These are phyloP conservation scores for Pterocles orientalis DNA, from an alignment of 2,113 vertebrate species.

Conservation along the genomic window DNA sequence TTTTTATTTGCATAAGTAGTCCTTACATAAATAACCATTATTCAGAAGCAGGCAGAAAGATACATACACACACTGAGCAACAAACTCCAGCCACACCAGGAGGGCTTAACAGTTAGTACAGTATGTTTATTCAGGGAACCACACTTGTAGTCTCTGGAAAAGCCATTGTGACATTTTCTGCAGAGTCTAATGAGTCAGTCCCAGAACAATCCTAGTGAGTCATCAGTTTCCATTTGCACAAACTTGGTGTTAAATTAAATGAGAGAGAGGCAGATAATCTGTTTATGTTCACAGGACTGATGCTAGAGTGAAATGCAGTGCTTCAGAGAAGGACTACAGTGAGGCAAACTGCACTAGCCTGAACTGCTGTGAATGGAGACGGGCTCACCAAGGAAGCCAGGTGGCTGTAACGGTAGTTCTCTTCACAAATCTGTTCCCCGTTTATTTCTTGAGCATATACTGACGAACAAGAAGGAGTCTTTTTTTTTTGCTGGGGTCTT, in stretches of 20 bases:
- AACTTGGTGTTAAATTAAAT: not conserved
- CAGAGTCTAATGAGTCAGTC: not conserved
- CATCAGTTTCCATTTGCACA: not conserved
- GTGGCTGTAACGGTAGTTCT: not conserved
- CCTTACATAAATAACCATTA: not conserved
- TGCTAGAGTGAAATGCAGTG: not conserved
- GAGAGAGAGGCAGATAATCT: not conserved
- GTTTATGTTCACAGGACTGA: not conserved
- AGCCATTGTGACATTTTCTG: not conserved
- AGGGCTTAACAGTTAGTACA: not conserved
- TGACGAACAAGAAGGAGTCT: not conserved
- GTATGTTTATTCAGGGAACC: not conserved
- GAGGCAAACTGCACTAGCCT: not conserved
- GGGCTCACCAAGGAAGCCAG: not conserved
- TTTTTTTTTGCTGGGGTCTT: not conserved
- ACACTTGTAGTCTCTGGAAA: not conserved
- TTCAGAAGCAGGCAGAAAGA: not conserved
- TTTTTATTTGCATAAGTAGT: constrained; percentile 3
- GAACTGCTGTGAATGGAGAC: not conserved
- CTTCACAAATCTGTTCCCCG: not conserved
- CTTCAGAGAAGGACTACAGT: not conserved
- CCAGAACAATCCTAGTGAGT: constrained; percentile 9
- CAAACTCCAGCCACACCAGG: not conserved
- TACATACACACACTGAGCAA: not conserved
- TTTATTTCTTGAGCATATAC: not conserved